Evolutionary conservation across 2,113 vertebrate species (phyloP), one percentile per base, ranked within the genome.

Genomic region (Xerus inauris): DNA sequence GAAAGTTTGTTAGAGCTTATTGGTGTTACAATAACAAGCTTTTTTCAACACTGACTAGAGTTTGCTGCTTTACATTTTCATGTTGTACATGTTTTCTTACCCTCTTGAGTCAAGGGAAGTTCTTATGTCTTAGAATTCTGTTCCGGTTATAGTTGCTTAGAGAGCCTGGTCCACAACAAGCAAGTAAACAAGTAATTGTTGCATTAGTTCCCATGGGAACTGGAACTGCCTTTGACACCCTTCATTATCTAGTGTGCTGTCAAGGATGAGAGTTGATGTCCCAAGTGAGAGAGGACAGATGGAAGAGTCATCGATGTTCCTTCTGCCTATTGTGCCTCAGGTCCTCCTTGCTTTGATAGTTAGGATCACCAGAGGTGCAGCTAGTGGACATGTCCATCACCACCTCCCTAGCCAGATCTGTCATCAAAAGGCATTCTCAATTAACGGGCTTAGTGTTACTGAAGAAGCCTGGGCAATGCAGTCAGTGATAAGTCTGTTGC

Each of bases 21-120:
- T 89, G 62, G 73, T 96, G 76, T 97, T 91, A n/a, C 0, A 94
- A 20, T 92, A 85, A 95, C 51, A 84, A 59, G 85, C 28, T 95
- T 97, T 92, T 65, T 92, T 49, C 64, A 86, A 35, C 69, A 64
- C 47, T 85, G 35, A 91, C 65, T 96, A 94, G 95, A 88, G 85
- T 86, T 94, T 35, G 76, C 76, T 91, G 72, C 40, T 89, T 98
- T 77, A 54, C 5, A 84, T 62, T 94, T 75, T 45, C 1, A 24
- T 86, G 30, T 86, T 96, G 59, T 97, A 94, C 59, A 64, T 90
- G 51, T 89, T 90, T 89, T 86, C 7, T 76, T 97, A 79, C 35
- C 96, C 22, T 75, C 92, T 45, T 95, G 93, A 96, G 62, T 92
- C 89, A 95, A 75, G 83, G 96, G 67, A 86, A 89, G 47, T 95